These are phyloP conservation scores for Notolepis coatsorum DNA, from an alignment of 2,797 vertebrate genomes.

Conservation along the genomic window DNA sequence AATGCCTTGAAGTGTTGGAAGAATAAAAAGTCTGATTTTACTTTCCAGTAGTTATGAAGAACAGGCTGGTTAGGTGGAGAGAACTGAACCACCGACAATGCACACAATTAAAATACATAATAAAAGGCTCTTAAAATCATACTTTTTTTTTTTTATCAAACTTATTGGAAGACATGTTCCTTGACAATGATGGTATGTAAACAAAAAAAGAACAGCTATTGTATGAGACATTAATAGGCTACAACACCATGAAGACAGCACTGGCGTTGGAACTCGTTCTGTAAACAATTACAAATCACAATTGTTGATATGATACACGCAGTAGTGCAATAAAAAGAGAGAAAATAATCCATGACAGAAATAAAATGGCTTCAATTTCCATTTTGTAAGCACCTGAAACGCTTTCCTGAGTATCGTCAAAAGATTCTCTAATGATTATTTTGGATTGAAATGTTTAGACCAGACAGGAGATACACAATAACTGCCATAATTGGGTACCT, in stretches of 20 bases:
- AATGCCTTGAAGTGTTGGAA: too few species aligned
- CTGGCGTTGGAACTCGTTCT: too few species aligned
- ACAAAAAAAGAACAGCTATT: background rate
- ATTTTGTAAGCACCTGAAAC: conserved; percentile 21
- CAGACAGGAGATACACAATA: too few species aligned
- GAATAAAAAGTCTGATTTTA: too few species aligned
- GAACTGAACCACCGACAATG: background rate
- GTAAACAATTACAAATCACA: conserved; percentile 29
- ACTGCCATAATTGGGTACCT: too few species aligned
- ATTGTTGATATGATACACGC: conserved; percentile 35
- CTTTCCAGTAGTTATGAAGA: conserved; percentile 36
- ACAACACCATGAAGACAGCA: conserved; percentile 2
- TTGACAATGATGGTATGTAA: background rate
- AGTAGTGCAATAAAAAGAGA: too few species aligned
- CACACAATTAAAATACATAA: conserved; percentile 21
- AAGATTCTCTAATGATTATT: too few species aligned
- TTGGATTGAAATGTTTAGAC: too few species aligned
- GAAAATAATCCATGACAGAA: conserved; percentile 2
- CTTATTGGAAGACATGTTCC: conserved; percentile 12
- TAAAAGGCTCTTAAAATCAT: background rate
- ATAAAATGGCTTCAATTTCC: background rate
- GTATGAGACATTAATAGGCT: background rate
- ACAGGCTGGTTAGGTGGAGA: background rate
- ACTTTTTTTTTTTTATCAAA: conserved; percentile 29
- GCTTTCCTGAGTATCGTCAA: conserved; percentile 59